These are phyloP conservation scores for Leucophora obtusa DNA, from an alignment of 2,888 invertebrate genomes.

Conservation along the genomic window DNA sequence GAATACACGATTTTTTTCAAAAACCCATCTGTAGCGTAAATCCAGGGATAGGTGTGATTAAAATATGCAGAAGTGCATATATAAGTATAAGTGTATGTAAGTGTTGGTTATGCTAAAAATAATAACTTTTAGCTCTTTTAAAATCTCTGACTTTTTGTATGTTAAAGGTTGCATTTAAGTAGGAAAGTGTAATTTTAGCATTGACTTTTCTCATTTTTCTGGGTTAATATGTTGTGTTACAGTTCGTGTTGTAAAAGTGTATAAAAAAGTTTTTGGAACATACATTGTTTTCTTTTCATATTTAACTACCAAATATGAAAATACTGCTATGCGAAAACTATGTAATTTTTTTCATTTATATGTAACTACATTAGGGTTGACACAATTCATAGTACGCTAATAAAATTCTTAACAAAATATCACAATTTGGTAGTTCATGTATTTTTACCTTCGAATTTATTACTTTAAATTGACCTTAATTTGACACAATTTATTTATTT, in stretches of 20 bases:
- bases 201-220: conserved; percentile 45
- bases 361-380: neutral
- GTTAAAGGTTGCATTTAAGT: conserved; percentile 26
- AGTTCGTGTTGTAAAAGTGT: conserved; percentile 36
- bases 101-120: too few species aligned
- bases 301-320: conserved; percentile 44
- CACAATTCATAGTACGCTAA: too few species aligned
- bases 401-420: too few species aligned
- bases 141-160: neutral
- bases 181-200: conserved; percentile 40
- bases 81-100: too few species aligned
- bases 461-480: too few species aligned
- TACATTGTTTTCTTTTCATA: conserved; percentile 45
- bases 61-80: too few species aligned
- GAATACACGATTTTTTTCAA: too few species aligned
- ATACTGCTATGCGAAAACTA: conserved; percentile 50
- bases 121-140: conserved; percentile 38
- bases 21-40: too few species aligned
- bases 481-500: too few species aligned
- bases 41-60: too few species aligned
- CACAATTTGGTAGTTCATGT: too few species aligned
- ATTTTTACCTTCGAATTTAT: too few species aligned
- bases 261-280: conserved; percentile 47
- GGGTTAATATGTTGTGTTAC: conserved; percentile 48
- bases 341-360: conserved; percentile 8